These are phyloP conservation scores for Burhinus oedicnemus DNA, from an alignment of 2,113 vertebrate species.

Conservation along the genomic window DNA sequence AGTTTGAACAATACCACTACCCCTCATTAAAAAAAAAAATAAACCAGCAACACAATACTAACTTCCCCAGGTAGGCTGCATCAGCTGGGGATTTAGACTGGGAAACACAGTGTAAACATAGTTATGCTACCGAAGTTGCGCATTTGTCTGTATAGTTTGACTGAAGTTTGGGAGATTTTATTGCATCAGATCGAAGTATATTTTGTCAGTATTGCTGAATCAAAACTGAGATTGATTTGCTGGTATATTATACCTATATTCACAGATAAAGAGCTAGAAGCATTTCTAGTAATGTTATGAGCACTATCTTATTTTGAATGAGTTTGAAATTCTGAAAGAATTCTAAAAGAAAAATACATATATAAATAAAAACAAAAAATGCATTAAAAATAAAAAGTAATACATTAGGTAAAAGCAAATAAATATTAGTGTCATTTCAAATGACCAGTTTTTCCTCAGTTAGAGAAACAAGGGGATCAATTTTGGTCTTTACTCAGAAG, in stretches of 20 bases:
- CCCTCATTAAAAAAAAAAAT: not conserved
- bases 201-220: not conserved
- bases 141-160: not conserved
- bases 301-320: not conserved
- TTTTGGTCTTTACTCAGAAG: not conserved
- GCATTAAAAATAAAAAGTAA: not conserved
- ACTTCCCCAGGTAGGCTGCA: not conserved
- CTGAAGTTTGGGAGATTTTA: not conserved
- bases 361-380: not conserved
- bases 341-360: not conserved
- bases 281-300: not conserved
- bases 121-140: not conserved
- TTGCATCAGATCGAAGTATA: not conserved
- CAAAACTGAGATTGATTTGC: not conserved
- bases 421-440: not conserved
- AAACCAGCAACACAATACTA: not conserved
- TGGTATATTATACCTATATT: not conserved
- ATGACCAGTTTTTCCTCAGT: not conserved
- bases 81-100: not conserved
- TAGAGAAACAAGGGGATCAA: not conserved
- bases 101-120: not conserved
- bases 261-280: not conserved
- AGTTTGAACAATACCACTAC: not conserved
- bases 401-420: not conserved
- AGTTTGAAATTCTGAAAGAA: not conserved